Percentiles rank a stretch among this genome's conserved stretches.
Conservation (phyloP, 2,888 invertebrate species). For the Brenthis daphne region DNA sequence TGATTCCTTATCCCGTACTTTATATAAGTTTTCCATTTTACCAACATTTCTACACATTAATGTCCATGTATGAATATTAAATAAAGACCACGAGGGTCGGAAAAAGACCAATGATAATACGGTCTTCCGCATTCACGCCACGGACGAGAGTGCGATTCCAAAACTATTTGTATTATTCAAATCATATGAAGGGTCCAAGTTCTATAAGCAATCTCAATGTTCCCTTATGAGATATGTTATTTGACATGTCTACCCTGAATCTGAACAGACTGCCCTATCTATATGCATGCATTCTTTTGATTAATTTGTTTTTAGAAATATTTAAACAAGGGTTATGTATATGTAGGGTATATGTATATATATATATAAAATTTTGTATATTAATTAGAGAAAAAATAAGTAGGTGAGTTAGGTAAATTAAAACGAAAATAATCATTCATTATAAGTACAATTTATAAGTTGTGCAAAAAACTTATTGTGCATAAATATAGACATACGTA, state of each 20-base stretch:
- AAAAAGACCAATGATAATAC: conserved; percentile 30
- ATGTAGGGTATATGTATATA: too few species aligned
- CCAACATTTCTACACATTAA: conserved; percentile 23
- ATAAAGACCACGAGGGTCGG: conserved; percentile 25
- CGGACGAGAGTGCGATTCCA: conserved; percentile 35
- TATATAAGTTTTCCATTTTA: conserved; percentile 1
- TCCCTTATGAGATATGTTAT: conserved; percentile 15
- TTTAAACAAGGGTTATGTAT: too few species aligned
- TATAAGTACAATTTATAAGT: too few species aligned
- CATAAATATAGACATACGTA: too few species aligned
- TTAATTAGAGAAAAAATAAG: too few species aligned
- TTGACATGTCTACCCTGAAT: neutral
- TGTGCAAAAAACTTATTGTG: too few species aligned
- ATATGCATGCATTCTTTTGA: too few species aligned
- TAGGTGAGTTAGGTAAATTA: too few species aligned
- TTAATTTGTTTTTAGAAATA: too few species aligned
- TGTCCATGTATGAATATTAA: conserved; percentile 32
- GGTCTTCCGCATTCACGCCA: conserved; percentile 37
- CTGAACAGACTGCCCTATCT: neutral
- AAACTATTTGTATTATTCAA: conserved; percentile 48
- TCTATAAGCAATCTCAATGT: conserved; percentile 35
- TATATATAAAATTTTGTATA: too few species aligned
- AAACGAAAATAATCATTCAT: too few species aligned
- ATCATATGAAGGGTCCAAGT: conserved; percentile 41
- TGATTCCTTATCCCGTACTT: neutral